Conservation (phyloP, 2,113 vertebrate genomes). For the Passer montanus region DNA sequence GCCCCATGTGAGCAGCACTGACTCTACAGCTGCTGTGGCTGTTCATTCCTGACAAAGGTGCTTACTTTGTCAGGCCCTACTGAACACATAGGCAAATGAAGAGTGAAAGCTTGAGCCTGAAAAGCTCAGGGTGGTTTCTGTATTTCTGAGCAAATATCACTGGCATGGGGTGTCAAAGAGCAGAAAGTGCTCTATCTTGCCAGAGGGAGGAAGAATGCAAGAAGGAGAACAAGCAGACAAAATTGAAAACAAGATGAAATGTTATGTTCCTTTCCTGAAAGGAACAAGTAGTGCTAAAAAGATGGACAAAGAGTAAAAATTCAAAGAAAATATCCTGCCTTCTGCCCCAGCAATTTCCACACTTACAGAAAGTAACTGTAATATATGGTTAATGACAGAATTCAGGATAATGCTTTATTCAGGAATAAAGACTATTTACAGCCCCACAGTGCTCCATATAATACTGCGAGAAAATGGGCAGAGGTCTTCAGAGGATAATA, state of each 20-base stretch:
- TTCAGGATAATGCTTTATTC: fast-evolving
- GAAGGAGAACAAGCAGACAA: not conserved
- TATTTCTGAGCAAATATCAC: not conserved
- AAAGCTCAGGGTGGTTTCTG: not conserved
- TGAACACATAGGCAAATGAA: fast-evolving
- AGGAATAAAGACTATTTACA: not conserved
- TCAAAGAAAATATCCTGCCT: not conserved
- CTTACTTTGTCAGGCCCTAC: not conserved
- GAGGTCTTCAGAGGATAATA: not conserved
- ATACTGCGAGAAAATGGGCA: not conserved
- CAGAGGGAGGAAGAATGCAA: not conserved
- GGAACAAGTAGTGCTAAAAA: not conserved
- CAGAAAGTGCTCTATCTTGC: not conserved
- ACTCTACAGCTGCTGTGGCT: not conserved
- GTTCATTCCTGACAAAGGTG: not conserved
- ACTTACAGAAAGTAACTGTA: not conserved
- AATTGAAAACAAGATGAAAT: not conserved
- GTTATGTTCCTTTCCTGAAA: not conserved
- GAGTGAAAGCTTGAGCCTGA: not conserved
- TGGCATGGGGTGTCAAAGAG: fast-evolving
- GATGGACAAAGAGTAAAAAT: not conserved
- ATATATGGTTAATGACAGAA: not conserved
- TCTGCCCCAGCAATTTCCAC: not conserved
- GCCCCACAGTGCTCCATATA: not conserved
- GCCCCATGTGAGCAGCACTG: not conserved